These are phyloP conservation scores for Lineus longissimus DNA, from an alignment of 1,140 invertebrate species.

Conservation along the genomic window DNA sequence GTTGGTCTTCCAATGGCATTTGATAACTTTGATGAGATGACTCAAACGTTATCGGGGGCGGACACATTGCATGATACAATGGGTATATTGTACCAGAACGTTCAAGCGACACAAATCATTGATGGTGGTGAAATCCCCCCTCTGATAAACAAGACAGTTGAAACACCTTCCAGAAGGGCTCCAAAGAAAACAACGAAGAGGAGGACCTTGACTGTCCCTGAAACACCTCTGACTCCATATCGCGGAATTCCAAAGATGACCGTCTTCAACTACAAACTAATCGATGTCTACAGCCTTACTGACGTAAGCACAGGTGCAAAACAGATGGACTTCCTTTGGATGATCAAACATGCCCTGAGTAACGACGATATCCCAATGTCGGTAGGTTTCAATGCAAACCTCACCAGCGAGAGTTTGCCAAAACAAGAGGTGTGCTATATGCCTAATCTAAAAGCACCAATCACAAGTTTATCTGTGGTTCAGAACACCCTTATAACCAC, in stretches of 20 bases:
- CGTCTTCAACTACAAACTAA: background rate
- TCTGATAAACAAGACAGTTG: no score
- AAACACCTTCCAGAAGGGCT: background rate
- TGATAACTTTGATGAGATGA: slow-evolving; percentile 1
- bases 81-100: background rate
- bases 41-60: background rate
- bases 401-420: background rate
- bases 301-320: background rate
- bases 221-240: background rate
- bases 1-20: background rate
- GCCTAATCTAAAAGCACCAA: slow-evolving; percentile 10
- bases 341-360: background rate
- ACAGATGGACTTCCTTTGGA: background rate
- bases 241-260: background rate
- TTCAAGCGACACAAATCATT: background rate
- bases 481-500: slow-evolving; percentile 43
- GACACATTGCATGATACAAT: background rate
- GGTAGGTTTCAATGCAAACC: slow-evolving; percentile 1
- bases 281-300: background rate
- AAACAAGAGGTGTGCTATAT: slow-evolving; percentile 16
- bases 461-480: slow-evolving; percentile 29
- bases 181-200: background rate
- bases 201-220: background rate
- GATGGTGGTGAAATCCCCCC: background rate
- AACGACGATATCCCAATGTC: background rate